These are phyloP conservation scores for Dromiciops gliroides DNA, from an alignment of 2,113 vertebrate genomes.

Conservation along the genomic window DNA sequence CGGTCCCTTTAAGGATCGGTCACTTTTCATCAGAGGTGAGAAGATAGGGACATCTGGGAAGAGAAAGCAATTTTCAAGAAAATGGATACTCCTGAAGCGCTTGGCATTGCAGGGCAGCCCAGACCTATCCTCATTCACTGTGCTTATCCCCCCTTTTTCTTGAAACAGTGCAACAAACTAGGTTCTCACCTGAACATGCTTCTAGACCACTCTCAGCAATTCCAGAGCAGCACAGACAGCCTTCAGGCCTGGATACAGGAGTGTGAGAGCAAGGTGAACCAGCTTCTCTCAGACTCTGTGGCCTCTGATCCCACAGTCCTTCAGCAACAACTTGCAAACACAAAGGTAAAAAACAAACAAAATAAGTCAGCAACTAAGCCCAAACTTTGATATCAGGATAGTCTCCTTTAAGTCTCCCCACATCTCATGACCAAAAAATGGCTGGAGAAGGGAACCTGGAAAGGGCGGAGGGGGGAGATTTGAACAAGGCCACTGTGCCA, in stretches of 20 bases:
- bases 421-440: neutral
- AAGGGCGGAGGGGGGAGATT: neutral
- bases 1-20: neutral
- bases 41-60: neutral
- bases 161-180: slow-evolving; percentile 89
- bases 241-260: slow-evolving; percentile 90
- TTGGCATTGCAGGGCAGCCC: neutral
- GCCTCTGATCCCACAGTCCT: slow-evolving; percentile 88
- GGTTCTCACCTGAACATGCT: slow-evolving; percentile 89
- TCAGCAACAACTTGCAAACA: slow-evolving; percentile 87
- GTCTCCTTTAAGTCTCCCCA: neutral
- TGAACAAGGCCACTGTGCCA: neutral
- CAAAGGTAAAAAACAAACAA: too few species aligned
- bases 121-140: slow-evolving; percentile 4
- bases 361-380: too few species aligned
- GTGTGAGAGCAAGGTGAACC: slow-evolving; percentile 86
- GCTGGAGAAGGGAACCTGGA: neutral
- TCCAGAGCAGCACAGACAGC: slow-evolving; percentile 90
- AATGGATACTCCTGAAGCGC: neutral
- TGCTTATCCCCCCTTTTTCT: slow-evolving; percentile 38
- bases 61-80: neutral
- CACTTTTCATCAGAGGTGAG: neutral
- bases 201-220: slow-evolving; percentile 92
- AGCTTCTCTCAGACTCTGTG: slow-evolving; percentile 85
- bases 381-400: neutral